These are phyloP conservation scores for Diplolepis rosae DNA, from an alignment of 2,888 invertebrate genomes.

Conservation along the genomic window DNA sequence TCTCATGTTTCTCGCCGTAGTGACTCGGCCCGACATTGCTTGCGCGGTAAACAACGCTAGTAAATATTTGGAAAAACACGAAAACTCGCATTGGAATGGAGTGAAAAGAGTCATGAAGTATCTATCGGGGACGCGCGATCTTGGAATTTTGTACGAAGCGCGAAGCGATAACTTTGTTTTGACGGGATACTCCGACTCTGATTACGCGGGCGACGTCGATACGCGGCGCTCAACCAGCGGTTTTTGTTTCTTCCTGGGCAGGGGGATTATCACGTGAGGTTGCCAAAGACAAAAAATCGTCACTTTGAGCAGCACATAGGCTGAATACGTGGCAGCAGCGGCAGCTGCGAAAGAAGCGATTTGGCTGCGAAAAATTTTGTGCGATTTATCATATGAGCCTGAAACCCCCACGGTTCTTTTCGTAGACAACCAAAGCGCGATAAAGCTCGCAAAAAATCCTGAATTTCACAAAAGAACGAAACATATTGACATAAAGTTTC, in stretches of 20 bases:
- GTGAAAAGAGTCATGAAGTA: too few species aligned
- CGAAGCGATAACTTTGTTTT: background rate
- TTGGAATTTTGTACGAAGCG: background rate
- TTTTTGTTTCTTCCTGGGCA: constrained; percentile 20
- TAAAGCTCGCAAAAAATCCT: constrained; percentile 21
- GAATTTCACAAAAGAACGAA: constrained; percentile 34
- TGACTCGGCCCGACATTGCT: constrained; percentile 46
- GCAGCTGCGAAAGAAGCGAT: constrained; percentile 33
- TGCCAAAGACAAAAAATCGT: constrained; percentile 32
- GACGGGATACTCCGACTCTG: constrained; percentile 35
- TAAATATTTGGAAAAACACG: constrained; percentile 41
- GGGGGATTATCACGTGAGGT: constrained; percentile 24
- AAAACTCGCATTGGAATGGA: background rate
- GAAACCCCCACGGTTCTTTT: background rate
- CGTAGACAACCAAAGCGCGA: constrained; percentile 34
- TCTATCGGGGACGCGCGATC: too few species aligned
- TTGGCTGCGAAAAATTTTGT: constrained; percentile 33
- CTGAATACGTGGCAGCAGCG: constrained; percentile 35
- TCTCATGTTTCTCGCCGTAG: constrained; percentile 44
- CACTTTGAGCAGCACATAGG: constrained; percentile 35
- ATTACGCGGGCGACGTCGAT: constrained; percentile 39
- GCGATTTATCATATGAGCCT: constrained; percentile 26
- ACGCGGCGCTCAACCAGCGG: constrained; percentile 50
- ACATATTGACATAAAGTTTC: constrained; percentile 30
- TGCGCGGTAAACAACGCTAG: constrained; percentile 47